Evolutionary conservation across 2,113 vertebrate genomes (phyloP).

Genomic region (Falco punctatus): DNA sequence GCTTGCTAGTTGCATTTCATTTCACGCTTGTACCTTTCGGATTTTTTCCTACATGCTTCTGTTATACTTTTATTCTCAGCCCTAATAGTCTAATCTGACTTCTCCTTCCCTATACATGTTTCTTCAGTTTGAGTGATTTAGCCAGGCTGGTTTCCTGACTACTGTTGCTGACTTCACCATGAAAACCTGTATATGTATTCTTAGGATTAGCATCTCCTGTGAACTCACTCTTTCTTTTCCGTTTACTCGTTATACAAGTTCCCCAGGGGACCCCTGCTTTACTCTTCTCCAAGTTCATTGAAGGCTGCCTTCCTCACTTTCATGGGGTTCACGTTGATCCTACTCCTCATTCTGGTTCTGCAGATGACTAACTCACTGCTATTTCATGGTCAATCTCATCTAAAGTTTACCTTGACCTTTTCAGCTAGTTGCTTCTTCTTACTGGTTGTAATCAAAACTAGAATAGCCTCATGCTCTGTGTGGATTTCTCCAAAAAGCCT

Average conservation of each 20-base stretch:
- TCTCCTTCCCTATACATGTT: background rate
- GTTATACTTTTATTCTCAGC: background rate
- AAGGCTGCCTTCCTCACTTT: background rate
- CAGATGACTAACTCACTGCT: background rate
- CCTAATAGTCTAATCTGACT: background rate
- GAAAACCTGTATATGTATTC: background rate
- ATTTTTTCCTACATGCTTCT: background rate
- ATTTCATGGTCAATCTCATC: background rate
- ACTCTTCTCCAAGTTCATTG: background rate
- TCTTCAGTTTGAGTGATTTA: background rate
- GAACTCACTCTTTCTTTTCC: background rate
- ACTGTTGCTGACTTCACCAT: background rate
- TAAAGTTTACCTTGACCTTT: background rate
- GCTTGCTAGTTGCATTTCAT: background rate
- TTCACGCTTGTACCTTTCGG: background rate
- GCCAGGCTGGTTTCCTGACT: background rate
- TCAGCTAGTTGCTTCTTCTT: background rate
- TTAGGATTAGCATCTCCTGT: background rate
- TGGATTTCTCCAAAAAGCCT: background rate
- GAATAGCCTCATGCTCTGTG: background rate
- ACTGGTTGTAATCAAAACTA: background rate
- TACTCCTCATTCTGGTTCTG: background rate
- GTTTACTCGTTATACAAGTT: background rate
- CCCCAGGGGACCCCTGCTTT: background rate
- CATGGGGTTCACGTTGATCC: background rate